Base-by-base conservation (phyloP, 1,140 invertebrate species). In the Melitaea cinxia region DNA sequence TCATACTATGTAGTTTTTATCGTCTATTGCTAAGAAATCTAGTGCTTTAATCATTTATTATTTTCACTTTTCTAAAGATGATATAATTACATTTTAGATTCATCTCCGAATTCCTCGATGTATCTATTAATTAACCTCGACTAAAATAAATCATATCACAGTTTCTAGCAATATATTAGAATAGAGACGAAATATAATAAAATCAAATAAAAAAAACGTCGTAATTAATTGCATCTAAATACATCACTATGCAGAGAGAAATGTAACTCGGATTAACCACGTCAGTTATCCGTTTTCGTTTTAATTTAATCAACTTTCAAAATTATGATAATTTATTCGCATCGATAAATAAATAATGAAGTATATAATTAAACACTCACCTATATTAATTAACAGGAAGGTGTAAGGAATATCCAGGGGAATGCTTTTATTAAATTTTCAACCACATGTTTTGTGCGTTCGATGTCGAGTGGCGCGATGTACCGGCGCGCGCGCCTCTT, bases 401-500 rank as follows among this genome's bases (percentile, higher is more conserved):
- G n/a, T 39, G 26, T 42, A 30, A 60, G 45, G 37, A 19, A 14
- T 58, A 52, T 65, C 53, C 62, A 57, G 56, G 17, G 37, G 5
- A 1, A 21, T 65, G 26, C 52, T 57, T 57, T 24, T 64, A 56
- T 54, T 15, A 63, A 52, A 65, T 50, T 33, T 49, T 33, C 4
- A 56, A 65, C 61, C 63, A 69, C 47, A 67, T 72, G 54, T 63
- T 70, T 71, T 53, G 35, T 68, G 68, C 42, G 65, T 55, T 60
- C 12, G 62, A 72, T 64, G 73, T 50, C 56, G 71, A 78, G 71
- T 73, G 62, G 49, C 57, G 60, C 61, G 65, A 59, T 39, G 65
- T 70, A 63, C 42, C 68, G 65, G 47, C 70, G 68, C 76, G 76
- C 72, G 68, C 70, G 74, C 78, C 56, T 35, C 58, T 49, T 26